A percentile compares a stretch with the other conserved stretches of the same genome.
Conservation (phyloP, 2,797 vertebrate genomes). For the Vespertilio murinus region DNA sequence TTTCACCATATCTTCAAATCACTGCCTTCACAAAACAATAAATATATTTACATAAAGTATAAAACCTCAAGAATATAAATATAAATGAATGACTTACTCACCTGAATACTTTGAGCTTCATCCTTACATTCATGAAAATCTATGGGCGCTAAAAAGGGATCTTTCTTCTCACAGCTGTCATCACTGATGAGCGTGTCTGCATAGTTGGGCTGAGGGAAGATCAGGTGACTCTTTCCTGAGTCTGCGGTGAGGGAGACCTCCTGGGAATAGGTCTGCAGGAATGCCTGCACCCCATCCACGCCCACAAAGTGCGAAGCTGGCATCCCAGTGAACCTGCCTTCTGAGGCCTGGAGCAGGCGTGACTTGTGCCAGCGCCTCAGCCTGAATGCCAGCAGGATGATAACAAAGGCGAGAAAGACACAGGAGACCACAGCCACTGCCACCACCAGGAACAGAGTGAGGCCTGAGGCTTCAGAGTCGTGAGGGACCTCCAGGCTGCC, state of each 20-base stretch:
- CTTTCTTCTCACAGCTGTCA: constrained; percentile 65
- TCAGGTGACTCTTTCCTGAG: constrained; percentile 83
- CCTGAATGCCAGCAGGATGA: constrained; percentile 54
- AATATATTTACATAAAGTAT: background rate
- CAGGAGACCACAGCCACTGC: constrained; percentile 81
- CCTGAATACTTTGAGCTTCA: constrained; percentile 55
- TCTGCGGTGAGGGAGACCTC: constrained; percentile 81
- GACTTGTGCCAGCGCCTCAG: constrained; percentile 70
- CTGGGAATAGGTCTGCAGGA: constrained; percentile 78
- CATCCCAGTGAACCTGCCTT: constrained; percentile 48
- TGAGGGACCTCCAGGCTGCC: background rate
- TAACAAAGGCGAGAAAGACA: constrained; percentile 80
- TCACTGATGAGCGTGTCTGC: constrained; percentile 63
- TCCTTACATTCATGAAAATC: constrained; percentile 67
- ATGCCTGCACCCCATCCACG: constrained; percentile 47
- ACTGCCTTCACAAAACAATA: background rate
- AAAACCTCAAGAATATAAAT: background rate
- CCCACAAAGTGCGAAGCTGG: constrained; percentile 64
- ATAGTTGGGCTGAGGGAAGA: constrained; percentile 73
- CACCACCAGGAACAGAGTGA: constrained; percentile 83
- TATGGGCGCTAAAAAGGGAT: constrained; percentile 62
- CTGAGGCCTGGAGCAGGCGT: constrained; percentile 52
- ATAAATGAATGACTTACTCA: constrained; percentile 61
- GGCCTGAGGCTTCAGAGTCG: constrained; percentile 5
- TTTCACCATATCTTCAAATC: background rate